Conservation (phyloP, 2,888 invertebrate species). For the Fragum whitleyi region DNA sequence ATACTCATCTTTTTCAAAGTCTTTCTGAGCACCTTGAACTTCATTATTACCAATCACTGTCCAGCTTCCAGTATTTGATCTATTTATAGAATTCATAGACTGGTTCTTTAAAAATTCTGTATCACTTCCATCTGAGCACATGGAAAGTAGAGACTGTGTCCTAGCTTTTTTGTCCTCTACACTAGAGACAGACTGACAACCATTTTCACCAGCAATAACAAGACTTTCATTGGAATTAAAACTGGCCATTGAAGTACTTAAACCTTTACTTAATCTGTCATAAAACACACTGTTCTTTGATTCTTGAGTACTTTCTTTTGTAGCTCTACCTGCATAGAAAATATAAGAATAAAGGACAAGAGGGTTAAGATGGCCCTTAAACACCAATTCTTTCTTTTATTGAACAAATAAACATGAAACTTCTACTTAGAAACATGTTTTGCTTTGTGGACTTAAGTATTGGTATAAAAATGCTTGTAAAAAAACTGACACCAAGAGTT, state of each 20-base stretch:
- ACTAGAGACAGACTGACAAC: conserved; percentile 10
- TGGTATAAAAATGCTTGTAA: too few relatives aligned
- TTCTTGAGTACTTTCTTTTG: conserved; percentile 29
- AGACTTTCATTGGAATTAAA: conserved; percentile 42
- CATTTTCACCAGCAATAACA: neutral
- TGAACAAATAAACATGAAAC: too few relatives aligned
- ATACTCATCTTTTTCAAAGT: conserved; percentile 4
- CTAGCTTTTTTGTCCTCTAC: neutral
- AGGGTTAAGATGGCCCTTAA: too few relatives aligned
- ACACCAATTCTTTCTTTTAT: too few relatives aligned
- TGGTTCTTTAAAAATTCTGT: neutral
- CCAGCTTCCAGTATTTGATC: conserved; percentile 47
- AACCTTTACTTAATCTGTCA: conserved; percentile 15
- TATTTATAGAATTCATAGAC: neutral
- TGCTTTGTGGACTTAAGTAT: too few relatives aligned
- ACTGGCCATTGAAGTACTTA: conserved; percentile 46
- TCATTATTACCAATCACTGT: conserved; percentile 47
- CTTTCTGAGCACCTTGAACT: conserved; percentile 15
- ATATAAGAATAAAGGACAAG: too few relatives aligned
- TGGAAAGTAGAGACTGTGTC: conserved; percentile 9
- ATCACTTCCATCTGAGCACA: conserved; percentile 25
- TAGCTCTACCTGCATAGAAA: conserved; percentile 31
- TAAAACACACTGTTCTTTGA: conserved; percentile 44
- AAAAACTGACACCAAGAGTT: too few relatives aligned
- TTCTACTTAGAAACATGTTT: too few relatives aligned